Base-by-base conservation (phyloP, 2,888 invertebrate genomes). In the Dryomyza anilis region DNA sequence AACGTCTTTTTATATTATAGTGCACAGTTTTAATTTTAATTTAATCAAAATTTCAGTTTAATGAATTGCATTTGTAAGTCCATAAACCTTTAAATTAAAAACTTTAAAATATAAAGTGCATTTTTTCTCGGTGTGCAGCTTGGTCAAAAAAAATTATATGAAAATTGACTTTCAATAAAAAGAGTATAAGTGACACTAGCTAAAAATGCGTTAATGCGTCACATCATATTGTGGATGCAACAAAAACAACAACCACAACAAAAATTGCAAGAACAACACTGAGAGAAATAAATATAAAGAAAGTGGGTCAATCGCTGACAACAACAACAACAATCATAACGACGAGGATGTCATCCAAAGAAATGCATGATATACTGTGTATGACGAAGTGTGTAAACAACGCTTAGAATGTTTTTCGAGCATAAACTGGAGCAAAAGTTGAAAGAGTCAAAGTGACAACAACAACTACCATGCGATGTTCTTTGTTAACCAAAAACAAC, bases 251-350 rank as follows among this genome's bases (percentile, higher is more conserved):
- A 65, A 45, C 63, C 55, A 48, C 65, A 62, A 63, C 63, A 64
- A 33, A 43, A 60, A n/a, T n/a, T n/a, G 14, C 33, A 64, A 48
- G 12, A 39, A 52, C n/a, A 55, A 53, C 48, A 48, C 29, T 19
- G 8, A 27, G 27, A 33, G 16, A 55, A 58, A n/a, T 39, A 66
- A 65, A 55, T 67, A 39, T 48, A 60, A n/a, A 52, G 14, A 71
- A 71, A 69, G 64, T 69, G 67, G 68, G 69, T 69, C 71, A 70
- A 62, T 69, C 60, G 61, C 63, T 29, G 33, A 48, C 46, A 56
- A 39, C 45, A 50, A 29, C 57, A 62, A 63, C 62, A 65, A 64
- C 62, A 67, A 64, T 68, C 64, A 45, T 67, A 67, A 63, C 65
- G 27, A 46, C 61, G 39, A 33, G 56, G 53, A 43, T 55, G 52